These are phyloP conservation scores for Zoanthus gigantus DNA, from an alignment of 92 coral and sea anemone species.

Conservation along the genomic window DNA sequence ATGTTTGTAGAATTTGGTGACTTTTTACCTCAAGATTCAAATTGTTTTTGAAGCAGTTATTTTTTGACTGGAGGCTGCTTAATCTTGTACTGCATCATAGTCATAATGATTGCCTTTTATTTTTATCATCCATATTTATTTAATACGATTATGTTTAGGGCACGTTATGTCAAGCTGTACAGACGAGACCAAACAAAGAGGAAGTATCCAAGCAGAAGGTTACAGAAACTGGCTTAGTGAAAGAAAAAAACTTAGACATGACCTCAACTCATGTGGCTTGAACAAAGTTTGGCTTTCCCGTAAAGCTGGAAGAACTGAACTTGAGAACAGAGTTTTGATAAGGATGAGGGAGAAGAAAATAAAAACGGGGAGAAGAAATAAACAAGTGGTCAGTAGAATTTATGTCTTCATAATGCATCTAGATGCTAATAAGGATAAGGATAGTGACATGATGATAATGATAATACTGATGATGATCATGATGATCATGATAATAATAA, in stretches of 20 bases:
- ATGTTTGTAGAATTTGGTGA: no score
- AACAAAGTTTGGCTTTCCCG: conserved; percentile 77
- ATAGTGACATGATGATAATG: neutral
- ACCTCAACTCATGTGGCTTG: conserved; percentile 74
- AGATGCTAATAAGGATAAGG: neutral
- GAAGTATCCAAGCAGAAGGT: conserved; percentile 48
- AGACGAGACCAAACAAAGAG: neutral
- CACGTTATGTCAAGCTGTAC: neutral
- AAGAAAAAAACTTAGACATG: conserved; percentile 72
- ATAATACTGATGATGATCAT: no score
- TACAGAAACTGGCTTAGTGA: conserved; percentile 82
- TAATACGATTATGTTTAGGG: neutral
- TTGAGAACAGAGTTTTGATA: conserved; percentile 81
- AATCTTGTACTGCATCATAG: no score
- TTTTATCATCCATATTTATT: neutral
- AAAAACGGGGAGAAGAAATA: conserved; percentile 65
- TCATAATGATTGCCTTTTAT: neutral
- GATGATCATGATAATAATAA: neutral
- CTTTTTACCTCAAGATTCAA: no score
- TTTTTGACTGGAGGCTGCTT: no score
- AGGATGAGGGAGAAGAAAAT: conserved; percentile 56
- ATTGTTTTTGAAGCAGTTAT: no score
- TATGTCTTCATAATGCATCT: neutral
- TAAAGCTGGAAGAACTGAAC: conserved; percentile 77
- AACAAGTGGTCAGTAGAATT: conserved; percentile 53